Percentiles rank a stretch among this genome's conserved stretches.
These are phyloP conservation scores for Bovichtus diacanthus DNA, from an alignment of 2,797 vertebrate genomes.

Conservation along the genomic window DNA sequence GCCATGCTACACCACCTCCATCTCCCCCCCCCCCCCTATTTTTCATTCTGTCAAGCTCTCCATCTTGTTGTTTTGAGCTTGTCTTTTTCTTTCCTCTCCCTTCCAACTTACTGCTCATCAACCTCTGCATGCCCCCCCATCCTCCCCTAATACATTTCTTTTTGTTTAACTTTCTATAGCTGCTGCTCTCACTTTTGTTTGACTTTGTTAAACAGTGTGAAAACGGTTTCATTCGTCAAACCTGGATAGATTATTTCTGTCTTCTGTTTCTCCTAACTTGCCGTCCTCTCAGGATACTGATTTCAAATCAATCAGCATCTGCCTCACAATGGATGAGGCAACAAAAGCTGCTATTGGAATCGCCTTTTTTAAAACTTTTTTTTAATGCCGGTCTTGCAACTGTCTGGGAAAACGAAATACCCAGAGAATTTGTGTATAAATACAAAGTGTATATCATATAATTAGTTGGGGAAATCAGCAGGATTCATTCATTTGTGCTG, in stretches of 20 bases:
- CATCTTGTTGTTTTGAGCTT: background rate
- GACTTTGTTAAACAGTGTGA: conserved; percentile 18
- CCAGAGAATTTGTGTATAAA: background rate
- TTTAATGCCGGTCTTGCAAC: background rate
- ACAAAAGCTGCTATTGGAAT: background rate
- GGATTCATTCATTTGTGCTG: background rate
- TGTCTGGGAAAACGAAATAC: background rate
- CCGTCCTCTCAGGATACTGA: conserved; percentile 7
- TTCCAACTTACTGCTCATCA: background rate
- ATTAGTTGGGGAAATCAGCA: background rate
- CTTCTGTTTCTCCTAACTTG: conserved; percentile 13
- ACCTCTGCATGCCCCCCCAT: conserved; percentile 4
- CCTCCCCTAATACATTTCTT: background rate
- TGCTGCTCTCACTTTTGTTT: conserved; percentile 5
- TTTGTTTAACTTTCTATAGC: background rate
- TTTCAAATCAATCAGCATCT: conserved; percentile 31
- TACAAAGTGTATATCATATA: conserved; percentile 1
- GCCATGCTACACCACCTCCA: conserved; percentile 19
- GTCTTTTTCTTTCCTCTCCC: conserved; percentile 1
- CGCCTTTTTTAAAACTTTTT: background rate
- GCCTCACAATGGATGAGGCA: background rate
- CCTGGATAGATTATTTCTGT: conserved; percentile 2
- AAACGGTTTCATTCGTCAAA: conserved; percentile 12
- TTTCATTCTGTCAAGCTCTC: conserved; percentile 3
- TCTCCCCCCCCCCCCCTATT: background rate